Base-by-base conservation (phyloP, 2,888 invertebrate genomes). In the Lasioglossum calceatum region DNA sequence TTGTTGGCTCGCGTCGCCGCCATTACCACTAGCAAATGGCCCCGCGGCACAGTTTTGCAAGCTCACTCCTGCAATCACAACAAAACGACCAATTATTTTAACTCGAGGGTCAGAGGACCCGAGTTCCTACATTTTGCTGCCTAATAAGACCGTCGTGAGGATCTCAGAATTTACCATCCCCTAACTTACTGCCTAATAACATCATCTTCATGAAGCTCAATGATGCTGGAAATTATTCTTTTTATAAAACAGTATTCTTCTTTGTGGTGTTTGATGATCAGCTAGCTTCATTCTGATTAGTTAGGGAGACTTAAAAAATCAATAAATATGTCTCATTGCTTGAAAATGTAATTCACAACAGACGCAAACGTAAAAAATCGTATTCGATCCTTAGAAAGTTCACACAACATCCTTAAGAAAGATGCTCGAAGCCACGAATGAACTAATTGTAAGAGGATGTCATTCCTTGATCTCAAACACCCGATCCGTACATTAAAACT, bases 1-100 rank as follows among this genome's bases (percentile, higher is more conserved):
- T 95, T 98, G 98, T 93, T 98, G 97, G 2, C 98, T 97, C 36
- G 93, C 89, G 77, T 94, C 94, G 72, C 93, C 93, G 90, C 93
- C 93, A 84, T 93, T 94, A 72, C 91, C 92, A 84, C 91, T 92
- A 67, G 93, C 91, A 73, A 94, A 94, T 47, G 94, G 93, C n/a
- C 94, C 93, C 61, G 92, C 92, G 23, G 93, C 89, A 80, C 94
- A 94, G 77, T 94, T 94, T 84, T 93, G 94, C 88, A 94, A 91
- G 86, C 92, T 92, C 77, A 94, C 94, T 79, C 94, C 94, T 94
- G 90, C 54, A 91, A 91, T 70, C 61, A 54, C n/a, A 77, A 36
- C 32, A 47, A 79, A 36, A 12, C 12, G 19, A 64, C 27, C 61
- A n/a, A 84, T 67, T 77, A 73, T 10, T 44, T 12, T 3, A 14